These are phyloP conservation scores for Coelogynopora nodosa DNA, from an alignment of 2,888 invertebrate species.

Conservation along the genomic window DNA sequence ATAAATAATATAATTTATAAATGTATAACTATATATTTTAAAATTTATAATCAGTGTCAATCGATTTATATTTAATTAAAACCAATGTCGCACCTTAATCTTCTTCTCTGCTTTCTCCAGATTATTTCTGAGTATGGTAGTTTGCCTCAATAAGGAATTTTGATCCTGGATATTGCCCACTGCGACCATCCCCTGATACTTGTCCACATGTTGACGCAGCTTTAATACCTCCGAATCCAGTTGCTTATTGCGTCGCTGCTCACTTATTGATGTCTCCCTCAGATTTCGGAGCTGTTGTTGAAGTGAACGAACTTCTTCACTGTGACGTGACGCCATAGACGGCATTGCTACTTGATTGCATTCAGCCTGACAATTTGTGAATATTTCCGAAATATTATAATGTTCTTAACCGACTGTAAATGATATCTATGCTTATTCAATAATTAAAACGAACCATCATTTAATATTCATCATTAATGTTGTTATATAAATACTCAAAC, in stretches of 20 bases:
- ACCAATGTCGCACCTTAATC: background rate
- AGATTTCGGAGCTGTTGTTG: background rate
- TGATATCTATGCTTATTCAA: too few species aligned
- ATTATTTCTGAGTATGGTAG: background rate
- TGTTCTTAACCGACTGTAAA: too few species aligned
- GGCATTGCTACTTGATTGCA: background rate
- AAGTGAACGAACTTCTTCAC: background rate
- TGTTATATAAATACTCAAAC: too few species aligned
- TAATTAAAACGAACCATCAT: too few species aligned
- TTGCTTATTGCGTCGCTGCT: background rate
- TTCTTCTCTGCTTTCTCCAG: background rate
- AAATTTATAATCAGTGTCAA: too few species aligned
- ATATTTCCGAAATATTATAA: too few species aligned
- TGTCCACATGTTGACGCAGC: background rate
- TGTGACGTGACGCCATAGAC: background rate
- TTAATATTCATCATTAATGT: too few species aligned
- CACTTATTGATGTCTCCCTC: background rate
- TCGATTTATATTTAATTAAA: background rate
- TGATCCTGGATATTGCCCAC: background rate
- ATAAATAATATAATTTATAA: too few species aligned
- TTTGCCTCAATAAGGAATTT: background rate
- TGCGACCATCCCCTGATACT: background rate
- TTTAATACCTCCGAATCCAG: background rate
- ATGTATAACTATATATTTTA: too few species aligned
- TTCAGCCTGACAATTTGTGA: background rate